Evolutionary conservation across 35 echinoderm and acorn worm genomes (phyloP).

Genomic region (Strongylocentrotus purpuratus): DNA sequence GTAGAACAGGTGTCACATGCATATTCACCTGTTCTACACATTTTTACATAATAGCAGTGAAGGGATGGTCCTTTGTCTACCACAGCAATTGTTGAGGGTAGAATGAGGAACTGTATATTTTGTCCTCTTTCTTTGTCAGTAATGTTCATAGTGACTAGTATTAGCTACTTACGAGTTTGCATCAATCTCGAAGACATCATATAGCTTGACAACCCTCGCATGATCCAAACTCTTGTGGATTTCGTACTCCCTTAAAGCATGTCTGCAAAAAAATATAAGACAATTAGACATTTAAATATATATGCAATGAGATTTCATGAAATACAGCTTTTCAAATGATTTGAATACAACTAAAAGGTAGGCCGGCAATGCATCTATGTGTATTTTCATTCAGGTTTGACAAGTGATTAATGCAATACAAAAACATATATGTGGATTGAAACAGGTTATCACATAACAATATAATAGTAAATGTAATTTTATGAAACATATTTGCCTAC

Average conservation of each 20-base stretch:
- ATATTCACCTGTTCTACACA: too few species aligned
- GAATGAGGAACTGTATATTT: too few species aligned
- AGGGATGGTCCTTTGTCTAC: too few species aligned
- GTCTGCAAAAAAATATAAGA: slow-evolving; percentile 63
- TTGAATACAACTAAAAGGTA: too few species aligned
- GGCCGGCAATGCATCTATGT: not conserved
- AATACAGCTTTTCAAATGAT: too few species aligned
- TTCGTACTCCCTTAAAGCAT: slow-evolving; percentile 93
- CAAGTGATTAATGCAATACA: not conserved
- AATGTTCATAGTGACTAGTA: too few species aligned
- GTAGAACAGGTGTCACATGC: too few species aligned
- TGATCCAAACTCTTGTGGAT: slow-evolving; percentile 98
- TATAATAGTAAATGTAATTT: not conserved
- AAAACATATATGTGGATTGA: too few species aligned
- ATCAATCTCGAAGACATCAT: slow-evolving; percentile 99
- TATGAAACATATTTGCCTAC: not conserved
- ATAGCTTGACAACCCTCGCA: slow-evolving; percentile 88
- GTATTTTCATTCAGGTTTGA: not conserved
- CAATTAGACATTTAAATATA: not conserved
- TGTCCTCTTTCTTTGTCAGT: too few species aligned
- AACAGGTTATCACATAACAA: too few species aligned
- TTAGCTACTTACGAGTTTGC: slow-evolving; percentile 92
- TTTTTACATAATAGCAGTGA: too few species aligned
- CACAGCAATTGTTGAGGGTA: too few species aligned
- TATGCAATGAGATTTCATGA: not conserved